Conservation (phyloP, 2,113 vertebrate species). For the Platichthys stellatus region DNA sequence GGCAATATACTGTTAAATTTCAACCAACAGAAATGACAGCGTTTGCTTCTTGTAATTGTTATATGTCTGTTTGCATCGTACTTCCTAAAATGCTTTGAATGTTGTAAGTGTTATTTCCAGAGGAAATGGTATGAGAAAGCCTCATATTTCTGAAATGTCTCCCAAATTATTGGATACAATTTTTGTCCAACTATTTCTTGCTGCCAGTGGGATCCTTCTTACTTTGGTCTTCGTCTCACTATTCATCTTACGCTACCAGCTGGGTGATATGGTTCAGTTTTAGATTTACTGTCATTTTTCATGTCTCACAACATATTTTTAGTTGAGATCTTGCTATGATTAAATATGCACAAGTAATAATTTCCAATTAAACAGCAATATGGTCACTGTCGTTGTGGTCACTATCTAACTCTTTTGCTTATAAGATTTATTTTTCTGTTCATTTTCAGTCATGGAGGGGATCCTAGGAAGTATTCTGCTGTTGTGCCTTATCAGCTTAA, state of each 20-base stretch:
- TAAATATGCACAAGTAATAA: no score
- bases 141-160: background rate
- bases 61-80: no score
- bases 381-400: background rate
- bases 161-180: no score
- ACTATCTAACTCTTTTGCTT: background rate
- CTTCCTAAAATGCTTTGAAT: background rate
- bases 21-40: background rate
- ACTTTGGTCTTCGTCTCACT: background rate
- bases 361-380: no score
- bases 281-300: background rate
- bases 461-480: slow-evolving; percentile 55
- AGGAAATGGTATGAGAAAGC: background rate
- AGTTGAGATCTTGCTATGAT: no score
- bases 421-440: background rate
- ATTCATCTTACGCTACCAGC: background rate
- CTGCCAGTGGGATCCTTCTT: no score
- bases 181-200: no score
- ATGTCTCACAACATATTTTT: no score
- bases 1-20: slow-evolving; percentile 16
- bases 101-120: background rate
- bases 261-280: background rate
- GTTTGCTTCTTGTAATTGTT: no score
- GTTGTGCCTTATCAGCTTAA: slow-evolving; percentile 52
- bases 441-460: slow-evolving; percentile 56